Conservation (phyloP, 2,797 vertebrate species). For the Onychomys torridus region DNA sequence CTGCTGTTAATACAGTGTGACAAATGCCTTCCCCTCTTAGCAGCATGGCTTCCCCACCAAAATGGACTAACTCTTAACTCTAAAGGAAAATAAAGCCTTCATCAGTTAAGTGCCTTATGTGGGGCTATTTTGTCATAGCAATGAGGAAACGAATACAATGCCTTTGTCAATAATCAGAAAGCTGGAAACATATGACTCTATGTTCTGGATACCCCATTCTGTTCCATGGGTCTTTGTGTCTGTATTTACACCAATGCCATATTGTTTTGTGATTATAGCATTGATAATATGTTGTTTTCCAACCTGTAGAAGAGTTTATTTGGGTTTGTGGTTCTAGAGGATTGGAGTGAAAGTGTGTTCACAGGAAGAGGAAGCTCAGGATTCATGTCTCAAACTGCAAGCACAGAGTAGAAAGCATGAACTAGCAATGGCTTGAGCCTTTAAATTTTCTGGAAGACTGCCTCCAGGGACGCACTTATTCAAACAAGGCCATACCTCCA, state of each 20-base stretch:
- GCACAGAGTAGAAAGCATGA: not conserved
- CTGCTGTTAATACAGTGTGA: not conserved
- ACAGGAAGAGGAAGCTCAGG: not conserved
- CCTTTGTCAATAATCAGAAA: not conserved
- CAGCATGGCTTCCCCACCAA: not conserved
- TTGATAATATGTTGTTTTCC: not conserved
- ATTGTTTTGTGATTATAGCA: not conserved
- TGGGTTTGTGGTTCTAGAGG: not conserved
- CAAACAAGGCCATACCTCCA: not conserved
- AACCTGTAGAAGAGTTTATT: not conserved
- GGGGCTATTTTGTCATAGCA: not conserved
- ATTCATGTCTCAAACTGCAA: not conserved
- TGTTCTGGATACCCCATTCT: not conserved
- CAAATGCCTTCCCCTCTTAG: not conserved
- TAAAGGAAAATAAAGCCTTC: not conserved
- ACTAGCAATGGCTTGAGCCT: not conserved
- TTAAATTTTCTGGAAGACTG: not conserved
- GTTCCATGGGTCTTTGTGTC: not conserved
- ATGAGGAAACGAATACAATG: not conserved
- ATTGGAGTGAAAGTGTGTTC: not conserved
- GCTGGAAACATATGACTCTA: not conserved
- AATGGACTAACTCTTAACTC: not conserved
- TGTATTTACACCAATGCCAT: not conserved
- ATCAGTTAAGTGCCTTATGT: not conserved
- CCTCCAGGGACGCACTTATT: not conserved